Percentiles rank a stretch among this genome's conserved stretches.
These are phyloP conservation scores for Ruditapes philippinarum DNA, from an alignment of 1,140 invertebrate genomes.

Conservation along the genomic window DNA sequence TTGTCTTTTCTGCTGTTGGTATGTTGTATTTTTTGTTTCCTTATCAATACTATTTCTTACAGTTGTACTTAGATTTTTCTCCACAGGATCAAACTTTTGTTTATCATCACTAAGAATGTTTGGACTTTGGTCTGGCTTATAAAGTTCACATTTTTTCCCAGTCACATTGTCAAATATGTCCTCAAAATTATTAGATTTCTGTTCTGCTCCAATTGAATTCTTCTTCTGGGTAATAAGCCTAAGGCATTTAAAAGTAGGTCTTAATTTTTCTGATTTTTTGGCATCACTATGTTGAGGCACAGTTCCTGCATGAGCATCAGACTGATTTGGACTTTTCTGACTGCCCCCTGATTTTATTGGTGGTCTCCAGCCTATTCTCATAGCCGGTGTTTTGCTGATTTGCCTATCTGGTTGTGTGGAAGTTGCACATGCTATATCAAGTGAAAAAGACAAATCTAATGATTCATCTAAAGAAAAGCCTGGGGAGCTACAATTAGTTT, in stretches of 20 bases:
- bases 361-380: slow-evolving; percentile 56
- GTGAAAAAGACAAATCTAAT: slow-evolving; percentile 41
- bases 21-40: background rate
- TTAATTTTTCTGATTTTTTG: background rate
- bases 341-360: slow-evolving; percentile 6
- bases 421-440: background rate
- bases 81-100: background rate
- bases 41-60: background rate
- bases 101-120: background rate
- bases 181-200: background rate
- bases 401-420: background rate
- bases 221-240: background rate
- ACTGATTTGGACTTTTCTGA: background rate
- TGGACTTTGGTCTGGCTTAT: slow-evolving; percentile 20
- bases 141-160: background rate
- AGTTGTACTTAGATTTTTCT: background rate
- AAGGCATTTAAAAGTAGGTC: slow-evolving; percentile 39
- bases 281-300: background rate
- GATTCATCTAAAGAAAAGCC: slow-evolving; percentile 37
- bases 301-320: background rate
- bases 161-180: background rate
- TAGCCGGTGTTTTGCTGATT: background rate
- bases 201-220: background rate
- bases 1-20: background rate
- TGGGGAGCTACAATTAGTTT: no score